Base-by-base conservation (phyloP, 1,140 invertebrate species). In the Arion vulgaris region DNA sequence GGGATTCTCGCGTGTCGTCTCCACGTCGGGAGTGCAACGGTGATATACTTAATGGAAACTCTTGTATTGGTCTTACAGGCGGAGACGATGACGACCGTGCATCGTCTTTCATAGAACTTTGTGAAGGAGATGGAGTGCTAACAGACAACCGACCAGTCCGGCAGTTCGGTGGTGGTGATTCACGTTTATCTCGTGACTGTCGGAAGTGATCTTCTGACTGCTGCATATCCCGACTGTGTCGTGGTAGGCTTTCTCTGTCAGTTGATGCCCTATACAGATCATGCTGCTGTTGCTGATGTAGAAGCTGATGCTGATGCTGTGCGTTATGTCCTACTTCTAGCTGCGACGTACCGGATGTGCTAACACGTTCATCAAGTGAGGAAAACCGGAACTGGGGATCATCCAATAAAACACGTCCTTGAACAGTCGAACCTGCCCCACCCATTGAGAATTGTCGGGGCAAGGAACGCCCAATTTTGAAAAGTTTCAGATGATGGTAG, bases 401-500 rank as follows among this genome's bases (percentile, higher is more conserved):
- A 23, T 71, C 78, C 1, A 80, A 32, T 15, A 71, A 32, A 26
- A 23, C 36, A 17, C 78, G 62, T 2, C 66, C 78, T 51, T 53
- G 78, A 15, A 71, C 28, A 36, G 78, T 23, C 4, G 53, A 79
- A 32, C 76, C 57, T 4, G 76, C 62, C 0, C 78, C 78, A 19
- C 88, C 85, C 17, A 88, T 77, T 11, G 89, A 91, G 80, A 84
- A 88, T 73, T 91, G 90, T 13, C 89, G 81, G 13, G 87, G 87
- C 26, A 89, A 81, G 9, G 53, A 74, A 26, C 84, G 80, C 7
- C 81, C 85, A 38, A 90, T 89, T 49, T 88, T 84, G 34, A 87
- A 83, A 81, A 83, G 83, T 73, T 91, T 91, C 53, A 91, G 81
- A 81, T 91, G 85, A 76, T 90, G 89, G 68, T 89, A 90, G 79